phyloP scores from a whole-genome alignment of 2,113 vertebrate genomes.

The Sardina pilchardus region DNA sequence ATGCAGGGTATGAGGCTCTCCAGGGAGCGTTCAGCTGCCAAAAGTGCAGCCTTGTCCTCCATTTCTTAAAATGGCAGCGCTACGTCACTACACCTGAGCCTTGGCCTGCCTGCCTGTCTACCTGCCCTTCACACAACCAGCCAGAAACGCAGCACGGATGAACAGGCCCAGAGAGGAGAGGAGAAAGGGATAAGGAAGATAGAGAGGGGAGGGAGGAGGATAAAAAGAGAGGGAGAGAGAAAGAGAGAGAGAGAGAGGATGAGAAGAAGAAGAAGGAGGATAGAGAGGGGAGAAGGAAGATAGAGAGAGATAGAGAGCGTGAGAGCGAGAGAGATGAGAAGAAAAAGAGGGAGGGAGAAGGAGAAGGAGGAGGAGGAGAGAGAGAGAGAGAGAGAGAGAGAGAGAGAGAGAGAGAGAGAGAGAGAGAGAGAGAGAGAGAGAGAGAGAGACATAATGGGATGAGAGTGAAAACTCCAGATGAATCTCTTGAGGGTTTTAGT shows the following conservation, averaged over 20 bases:
- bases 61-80: background rate
- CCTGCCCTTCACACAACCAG: background rate
- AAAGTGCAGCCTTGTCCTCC: background rate
- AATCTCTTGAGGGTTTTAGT: background rate
- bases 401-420: background rate
- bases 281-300: background rate
- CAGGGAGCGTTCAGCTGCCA: background rate
- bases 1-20: background rate
- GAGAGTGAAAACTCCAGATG: background rate
- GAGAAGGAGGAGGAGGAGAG: background rate
- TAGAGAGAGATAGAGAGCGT: background rate
- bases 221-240: constrained; percentile 12
- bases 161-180: background rate
- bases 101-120: no score
- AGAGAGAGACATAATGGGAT: background rate
- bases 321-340: background rate
- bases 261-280: background rate
- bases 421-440: background rate
- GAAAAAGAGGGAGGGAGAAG: background rate
- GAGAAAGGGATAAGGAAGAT: background rate
- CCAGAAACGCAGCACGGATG: background rate
- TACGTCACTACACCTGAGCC: background rate
- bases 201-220: background rate
- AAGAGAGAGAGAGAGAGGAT: no score
- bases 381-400: background rate